A percentile compares a stretch with the other conserved stretches of the same genome.
Evolutionary conservation across 2,888 invertebrate species (phyloP).

Genomic region (Scaptomyza tumidula): DNA sequence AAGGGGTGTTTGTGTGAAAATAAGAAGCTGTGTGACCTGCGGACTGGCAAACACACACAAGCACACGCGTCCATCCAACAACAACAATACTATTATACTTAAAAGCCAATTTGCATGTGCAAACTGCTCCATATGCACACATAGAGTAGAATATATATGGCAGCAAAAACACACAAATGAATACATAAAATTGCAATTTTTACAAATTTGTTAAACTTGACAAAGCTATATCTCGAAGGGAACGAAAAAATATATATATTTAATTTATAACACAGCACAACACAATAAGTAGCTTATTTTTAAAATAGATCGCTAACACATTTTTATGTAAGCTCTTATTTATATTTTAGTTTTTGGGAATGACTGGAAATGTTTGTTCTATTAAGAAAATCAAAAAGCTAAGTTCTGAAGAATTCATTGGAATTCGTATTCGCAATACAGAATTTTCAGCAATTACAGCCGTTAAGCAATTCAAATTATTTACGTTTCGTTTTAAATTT

Average conservation of each 20-base stretch:
- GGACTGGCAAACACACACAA: conserved; percentile 14
- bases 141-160: conserved; percentile 10
- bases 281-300: background rate
- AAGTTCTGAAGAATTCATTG: background rate
- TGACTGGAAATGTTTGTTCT: background rate
- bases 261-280: background rate
- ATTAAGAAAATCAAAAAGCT: background rate
- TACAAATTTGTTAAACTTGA: conserved; percentile 41
- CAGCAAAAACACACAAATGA: conserved; percentile 6
- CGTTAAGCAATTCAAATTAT: background rate
- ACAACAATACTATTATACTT: conserved; percentile 7
- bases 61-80: conserved; percentile 7
- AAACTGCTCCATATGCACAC: conserved; percentile 26
- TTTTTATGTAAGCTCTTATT: background rate
- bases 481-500: background rate
- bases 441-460: background rate
- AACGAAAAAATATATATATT: background rate
- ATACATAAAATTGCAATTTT: conserved; percentile 31
- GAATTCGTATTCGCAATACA: background rate
- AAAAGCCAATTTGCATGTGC: conserved; percentile 29
- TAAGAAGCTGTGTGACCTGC: conserved; percentile 46
- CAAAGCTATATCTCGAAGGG: conserved; percentile 21
- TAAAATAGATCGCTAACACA: background rate
- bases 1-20: conserved; percentile 39
- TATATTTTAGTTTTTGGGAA: background rate